phyloP scores from a whole-genome alignment of 2,113 vertebrate genomes.

The Climacteris rufus region DNA sequence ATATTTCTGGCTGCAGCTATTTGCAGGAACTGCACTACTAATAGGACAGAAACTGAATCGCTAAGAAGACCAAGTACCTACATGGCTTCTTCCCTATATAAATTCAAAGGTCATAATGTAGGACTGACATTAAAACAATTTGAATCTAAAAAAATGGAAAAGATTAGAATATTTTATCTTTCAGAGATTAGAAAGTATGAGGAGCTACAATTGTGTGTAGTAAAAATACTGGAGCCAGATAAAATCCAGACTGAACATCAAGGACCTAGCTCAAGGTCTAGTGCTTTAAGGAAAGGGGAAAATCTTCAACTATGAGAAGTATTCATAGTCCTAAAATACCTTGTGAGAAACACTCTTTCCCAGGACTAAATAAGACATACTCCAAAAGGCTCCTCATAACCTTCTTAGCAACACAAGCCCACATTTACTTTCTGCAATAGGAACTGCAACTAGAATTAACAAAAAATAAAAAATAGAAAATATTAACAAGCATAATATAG shows the following conservation, averaged over 20 bases:
- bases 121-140: background rate
- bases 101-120: background rate
- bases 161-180: background rate
- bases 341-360: background rate
- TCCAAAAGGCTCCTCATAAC: background rate
- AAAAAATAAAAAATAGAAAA: background rate
- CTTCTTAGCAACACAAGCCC: background rate
- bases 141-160: background rate
- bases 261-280: background rate
- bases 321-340: background rate
- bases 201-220: background rate
- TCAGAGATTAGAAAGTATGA: background rate
- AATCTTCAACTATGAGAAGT: background rate
- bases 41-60: background rate
- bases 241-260: background rate
- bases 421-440: background rate
- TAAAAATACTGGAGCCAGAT: background rate
- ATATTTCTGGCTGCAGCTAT: conserved; percentile 40
- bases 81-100: background rate
- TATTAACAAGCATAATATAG: background rate
- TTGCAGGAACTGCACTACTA: background rate
- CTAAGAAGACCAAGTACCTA: background rate
- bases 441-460: background rate
- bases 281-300: background rate
- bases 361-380: background rate